Conservation (phyloP, 2,888 invertebrate genomes). For the Drosophila gaucha region DNA sequence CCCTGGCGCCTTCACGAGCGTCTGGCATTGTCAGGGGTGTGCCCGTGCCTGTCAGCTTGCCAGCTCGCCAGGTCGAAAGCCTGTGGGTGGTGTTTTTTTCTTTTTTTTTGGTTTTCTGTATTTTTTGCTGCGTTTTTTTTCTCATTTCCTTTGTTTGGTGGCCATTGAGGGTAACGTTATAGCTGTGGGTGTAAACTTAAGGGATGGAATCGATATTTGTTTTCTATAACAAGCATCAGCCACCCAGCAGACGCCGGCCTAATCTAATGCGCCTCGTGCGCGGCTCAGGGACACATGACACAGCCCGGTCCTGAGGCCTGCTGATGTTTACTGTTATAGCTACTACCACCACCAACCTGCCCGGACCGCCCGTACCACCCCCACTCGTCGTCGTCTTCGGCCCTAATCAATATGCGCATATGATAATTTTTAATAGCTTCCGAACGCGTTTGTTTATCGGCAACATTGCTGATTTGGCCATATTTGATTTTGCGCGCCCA, state of each 20-base stretch:
- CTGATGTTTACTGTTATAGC: conserved; percentile 54
- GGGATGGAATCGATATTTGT: conserved; percentile 81
- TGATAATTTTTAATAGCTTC: conserved; percentile 83
- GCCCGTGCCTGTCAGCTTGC: conserved; percentile 15
- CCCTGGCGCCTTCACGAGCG: conserved; percentile 41
- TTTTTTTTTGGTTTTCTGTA: conserved; percentile 35
- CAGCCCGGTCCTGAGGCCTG: conserved; percentile 28
- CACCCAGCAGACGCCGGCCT: conserved; percentile 58
- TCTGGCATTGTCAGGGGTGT: conserved; percentile 65
- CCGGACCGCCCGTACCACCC: too few species aligned
- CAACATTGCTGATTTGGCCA: conserved; percentile 75
- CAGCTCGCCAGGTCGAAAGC: conserved; percentile 25
- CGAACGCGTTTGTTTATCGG: conserved; percentile 79
- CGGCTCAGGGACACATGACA: conserved; percentile 66
- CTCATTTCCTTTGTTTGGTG: conserved; percentile 79
- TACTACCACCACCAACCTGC: neutral
- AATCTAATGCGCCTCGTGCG: conserved; percentile 71
- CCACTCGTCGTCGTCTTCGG: conserved; percentile 5
- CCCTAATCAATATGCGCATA: conserved; percentile 78
- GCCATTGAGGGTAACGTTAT: conserved; percentile 75
- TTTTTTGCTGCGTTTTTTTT: conserved; percentile 51
- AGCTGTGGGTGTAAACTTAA: conserved; percentile 72
- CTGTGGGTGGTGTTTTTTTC: conserved; percentile 71
- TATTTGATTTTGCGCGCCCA: conserved; percentile 64
- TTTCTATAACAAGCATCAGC: conserved; percentile 69